Base-by-base conservation (phyloP, 1,140 invertebrate genomes). In the Trichoplusia ni region DNA sequence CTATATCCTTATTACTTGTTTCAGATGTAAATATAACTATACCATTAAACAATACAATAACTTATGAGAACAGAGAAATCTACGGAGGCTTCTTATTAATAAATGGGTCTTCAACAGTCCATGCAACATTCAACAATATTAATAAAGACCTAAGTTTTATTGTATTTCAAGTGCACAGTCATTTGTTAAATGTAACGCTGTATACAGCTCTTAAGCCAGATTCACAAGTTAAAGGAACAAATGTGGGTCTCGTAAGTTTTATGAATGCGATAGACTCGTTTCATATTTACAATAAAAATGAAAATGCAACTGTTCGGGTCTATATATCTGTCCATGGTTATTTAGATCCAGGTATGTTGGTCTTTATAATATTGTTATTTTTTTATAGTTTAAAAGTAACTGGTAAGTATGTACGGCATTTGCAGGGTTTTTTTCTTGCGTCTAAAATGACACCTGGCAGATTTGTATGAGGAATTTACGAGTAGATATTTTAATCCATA, bases 141-240 rank as follows among this genome's bases (percentile, higher is more conserved):
- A 90, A 92, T 33, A 63, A 69, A 42, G 75, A 77, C 21, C 75
- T 92, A 33, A 80, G 82, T 18, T 95, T 94, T 82, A 84, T 95
- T 23, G 86, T 95, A 44, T 82, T 94, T 42, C 94, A 96, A 93
- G 91, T 92, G 9, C 95, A 96, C 75, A 91, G 92, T 37, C 92
- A 93, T 64, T 61, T 92, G 9, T 76, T 92, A 53, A 93, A 94
- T 86, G 74, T 95, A 0, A 92, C 93, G 7, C 67, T 96, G 25
- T 93, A 92, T 23, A 93, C 93, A 60, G 90, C 86, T 62, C 75
- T 77, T 29, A 76, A 71, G 27, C 69, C 65, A 2, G 71, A 51
- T 25, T 63, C 67, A 35, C 33, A 82, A 73, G 65, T 82, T 90
- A 38, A 75, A 44, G 94, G 94, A 4, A 92, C 92, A 4, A 95